Conservation (phyloP, 2,888 invertebrate species). For the Automeris io region DNA sequence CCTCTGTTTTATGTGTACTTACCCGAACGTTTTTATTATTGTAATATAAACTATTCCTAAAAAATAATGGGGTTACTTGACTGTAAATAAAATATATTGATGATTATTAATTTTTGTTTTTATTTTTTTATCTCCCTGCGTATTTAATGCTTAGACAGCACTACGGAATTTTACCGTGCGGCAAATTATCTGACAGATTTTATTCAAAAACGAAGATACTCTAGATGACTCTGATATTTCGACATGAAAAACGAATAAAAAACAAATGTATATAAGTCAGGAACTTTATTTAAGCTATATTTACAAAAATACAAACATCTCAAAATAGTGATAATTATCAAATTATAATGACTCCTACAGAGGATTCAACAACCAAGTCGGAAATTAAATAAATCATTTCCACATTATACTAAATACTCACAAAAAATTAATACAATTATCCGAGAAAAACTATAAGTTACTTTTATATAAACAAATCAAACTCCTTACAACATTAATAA, state of each 20-base stretch:
- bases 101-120: too few relatives aligned
- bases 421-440: background rate
- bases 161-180: too few relatives aligned
- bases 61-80: too few relatives aligned
- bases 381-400: slow-evolving; percentile 22
- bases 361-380: slow-evolving; percentile 49
- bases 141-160: too few relatives aligned
- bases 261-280: slow-evolving; percentile 49
- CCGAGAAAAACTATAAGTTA: background rate
- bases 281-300: slow-evolving; percentile 74
- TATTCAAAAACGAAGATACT: background rate
- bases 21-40: too few relatives aligned
- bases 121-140: too few relatives aligned
- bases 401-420: background rate
- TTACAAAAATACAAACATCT: slow-evolving; percentile 72
- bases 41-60: too few relatives aligned
- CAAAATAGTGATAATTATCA: slow-evolving; percentile 53
- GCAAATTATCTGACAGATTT: too few relatives aligned
- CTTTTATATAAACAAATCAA: too few relatives aligned
- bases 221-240: background rate
- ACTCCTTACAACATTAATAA: too few relatives aligned
- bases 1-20: too few relatives aligned
- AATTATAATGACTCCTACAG: slow-evolving; percentile 38
- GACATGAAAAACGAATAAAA: background rate
- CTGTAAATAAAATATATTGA: too few relatives aligned